Conservation (phyloP, 2,113 vertebrate genomes). For the Proteles cristata region DNA sequence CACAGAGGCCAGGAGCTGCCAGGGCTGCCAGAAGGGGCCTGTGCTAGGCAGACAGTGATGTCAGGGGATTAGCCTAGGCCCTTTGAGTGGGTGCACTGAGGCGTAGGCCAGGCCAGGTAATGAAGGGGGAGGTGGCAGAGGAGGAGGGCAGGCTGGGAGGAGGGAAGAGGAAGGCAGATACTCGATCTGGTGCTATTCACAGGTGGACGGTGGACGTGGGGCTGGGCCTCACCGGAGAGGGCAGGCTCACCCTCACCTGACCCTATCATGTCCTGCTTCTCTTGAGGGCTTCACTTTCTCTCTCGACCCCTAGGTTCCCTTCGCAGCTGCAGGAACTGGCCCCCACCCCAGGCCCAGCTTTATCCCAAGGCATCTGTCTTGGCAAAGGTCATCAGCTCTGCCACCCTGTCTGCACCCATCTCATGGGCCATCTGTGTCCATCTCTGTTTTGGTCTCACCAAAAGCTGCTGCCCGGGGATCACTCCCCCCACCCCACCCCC, state of each 20-base stretch:
- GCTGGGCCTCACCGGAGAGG: background rate
- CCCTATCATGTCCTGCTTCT: background rate
- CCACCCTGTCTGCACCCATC: fast-evolving
- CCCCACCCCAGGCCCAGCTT: background rate
- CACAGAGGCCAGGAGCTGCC: background rate
- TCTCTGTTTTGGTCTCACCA: background rate
- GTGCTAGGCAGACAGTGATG: background rate
- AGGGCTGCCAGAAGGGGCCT: background rate
- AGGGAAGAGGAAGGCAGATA: background rate
- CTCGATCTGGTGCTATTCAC: constrained; percentile 46
- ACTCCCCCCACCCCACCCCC: background rate
- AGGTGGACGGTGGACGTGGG: background rate
- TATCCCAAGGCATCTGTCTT: background rate
- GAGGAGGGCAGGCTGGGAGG: background rate
- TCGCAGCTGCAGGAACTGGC: background rate
- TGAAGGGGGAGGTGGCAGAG: background rate
- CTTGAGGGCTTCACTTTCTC: background rate
- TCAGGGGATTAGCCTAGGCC: constrained; percentile 66
- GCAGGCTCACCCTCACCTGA: background rate
- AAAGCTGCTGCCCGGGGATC: background rate
- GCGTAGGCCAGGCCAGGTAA: constrained; percentile 19
- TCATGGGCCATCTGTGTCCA: background rate
- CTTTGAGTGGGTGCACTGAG: constrained; percentile 66
- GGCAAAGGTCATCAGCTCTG: background rate
- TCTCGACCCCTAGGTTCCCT: background rate